Conservation (phyloP, 2,113 vertebrate genomes). For the Otocyon megalotis region DNA sequence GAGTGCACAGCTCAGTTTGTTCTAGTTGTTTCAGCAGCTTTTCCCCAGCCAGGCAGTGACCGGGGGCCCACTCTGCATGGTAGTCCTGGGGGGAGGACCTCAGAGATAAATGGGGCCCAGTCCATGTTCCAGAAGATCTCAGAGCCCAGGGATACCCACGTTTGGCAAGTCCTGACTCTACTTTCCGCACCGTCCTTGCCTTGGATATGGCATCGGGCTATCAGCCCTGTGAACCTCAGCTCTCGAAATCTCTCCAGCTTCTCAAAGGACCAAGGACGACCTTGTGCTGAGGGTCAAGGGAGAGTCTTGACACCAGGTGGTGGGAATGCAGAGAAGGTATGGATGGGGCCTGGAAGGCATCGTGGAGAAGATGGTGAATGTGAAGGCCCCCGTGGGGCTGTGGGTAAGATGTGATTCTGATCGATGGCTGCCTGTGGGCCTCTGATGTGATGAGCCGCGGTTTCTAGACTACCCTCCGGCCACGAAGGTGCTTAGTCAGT, state of each 20-base stretch:
- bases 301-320: not conserved
- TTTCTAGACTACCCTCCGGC: not conserved
- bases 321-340: not conserved
- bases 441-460: not conserved
- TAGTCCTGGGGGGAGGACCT: not conserved
- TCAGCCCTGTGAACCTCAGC: not conserved
- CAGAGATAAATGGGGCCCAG: not conserved
- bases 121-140: not conserved
- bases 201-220: not conserved
- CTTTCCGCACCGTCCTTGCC: no score
- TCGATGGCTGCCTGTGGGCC: not conserved
- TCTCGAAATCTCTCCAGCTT: not conserved
- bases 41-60: not conserved
- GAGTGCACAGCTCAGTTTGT: not conserved
- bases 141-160: not conserved
- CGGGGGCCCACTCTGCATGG: not conserved
- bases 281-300: not conserved
- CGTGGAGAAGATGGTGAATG: not conserved
- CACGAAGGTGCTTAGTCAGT: not conserved
- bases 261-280: not conserved
- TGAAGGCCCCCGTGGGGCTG: accelerated
- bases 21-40: not conserved
- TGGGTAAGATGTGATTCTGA: not conserved
- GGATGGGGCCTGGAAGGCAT: not conserved
- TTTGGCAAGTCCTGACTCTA: not conserved